phyloP scores from a whole-genome alignment of 2,888 invertebrate genomes.

The Drosophila ustulata region DNA sequence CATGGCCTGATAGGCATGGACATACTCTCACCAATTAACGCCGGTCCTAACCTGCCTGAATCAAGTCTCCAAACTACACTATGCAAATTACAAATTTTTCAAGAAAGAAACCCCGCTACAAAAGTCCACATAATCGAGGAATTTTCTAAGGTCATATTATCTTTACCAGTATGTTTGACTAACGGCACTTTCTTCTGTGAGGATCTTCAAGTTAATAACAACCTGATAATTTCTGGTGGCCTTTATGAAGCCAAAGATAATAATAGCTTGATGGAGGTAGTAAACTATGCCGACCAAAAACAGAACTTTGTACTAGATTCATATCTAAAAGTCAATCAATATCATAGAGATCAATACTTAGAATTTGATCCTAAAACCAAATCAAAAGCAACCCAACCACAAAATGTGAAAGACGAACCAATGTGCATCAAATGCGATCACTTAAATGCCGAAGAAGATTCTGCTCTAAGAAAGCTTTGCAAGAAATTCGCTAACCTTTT shows the following conservation, averaged over 20 bases:
- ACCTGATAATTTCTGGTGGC: conserved; percentile 3
- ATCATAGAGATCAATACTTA: not conserved
- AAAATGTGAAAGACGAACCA: not conserved
- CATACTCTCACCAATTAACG: conserved; percentile 8
- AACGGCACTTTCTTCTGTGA: conserved; percentile 2
- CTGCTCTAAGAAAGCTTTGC: not conserved
- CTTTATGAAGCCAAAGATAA: conserved; percentile 6
- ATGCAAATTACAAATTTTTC: conserved; percentile 1
- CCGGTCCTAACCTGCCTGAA: conserved; percentile 3
- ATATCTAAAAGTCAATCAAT: conserved; percentile 3
- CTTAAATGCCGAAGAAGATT: conserved; percentile 7
- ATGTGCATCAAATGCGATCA: conserved; percentile 5
- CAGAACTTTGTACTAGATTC: conserved; percentile 9
- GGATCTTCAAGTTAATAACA: not conserved
- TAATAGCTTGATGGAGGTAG: conserved; percentile 13
- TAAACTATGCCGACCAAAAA: conserved; percentile 2
- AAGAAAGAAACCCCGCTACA: conserved; percentile 6
- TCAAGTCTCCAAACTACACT: not conserved
- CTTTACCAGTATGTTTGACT: not conserved
- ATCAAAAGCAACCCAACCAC: not conserved
- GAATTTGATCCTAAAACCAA: not conserved
- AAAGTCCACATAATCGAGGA: conserved; percentile 1
- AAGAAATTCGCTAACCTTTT: conserved; percentile 3
- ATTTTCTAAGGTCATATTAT: conserved; percentile 2
- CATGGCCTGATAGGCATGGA: conserved; percentile 12